Conservation (phyloP, 2,797 vertebrate genomes). For the Loriculus beryllinus region DNA sequence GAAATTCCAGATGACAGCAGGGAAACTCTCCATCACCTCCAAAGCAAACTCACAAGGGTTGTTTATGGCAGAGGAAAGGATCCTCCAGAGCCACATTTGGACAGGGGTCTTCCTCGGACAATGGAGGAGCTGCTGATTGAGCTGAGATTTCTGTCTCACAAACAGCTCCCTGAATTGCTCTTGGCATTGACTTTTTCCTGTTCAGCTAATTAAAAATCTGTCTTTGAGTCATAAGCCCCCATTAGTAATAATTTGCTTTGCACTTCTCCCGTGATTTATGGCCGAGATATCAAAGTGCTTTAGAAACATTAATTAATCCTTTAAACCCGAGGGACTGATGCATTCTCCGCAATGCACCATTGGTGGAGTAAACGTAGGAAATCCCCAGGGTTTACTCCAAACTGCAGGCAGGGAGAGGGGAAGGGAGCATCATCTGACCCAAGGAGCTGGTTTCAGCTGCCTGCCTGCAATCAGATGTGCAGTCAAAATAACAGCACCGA, state of each 20-base stretch:
- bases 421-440: background rate
- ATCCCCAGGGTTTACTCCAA: conserved; percentile 29
- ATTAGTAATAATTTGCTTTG: conserved; percentile 68
- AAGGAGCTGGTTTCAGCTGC: background rate
- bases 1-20: background rate
- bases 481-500: background rate
- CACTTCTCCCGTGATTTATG: conserved; percentile 63
- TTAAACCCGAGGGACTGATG: conserved; percentile 54
- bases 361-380: conserved; percentile 32
- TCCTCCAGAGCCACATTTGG: background rate
- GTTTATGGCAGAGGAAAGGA: background rate
- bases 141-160: conserved; percentile 4
- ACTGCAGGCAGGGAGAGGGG: background rate
- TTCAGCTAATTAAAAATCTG: conserved; percentile 68
- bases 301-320: conserved; percentile 67
- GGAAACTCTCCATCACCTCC: background rate
- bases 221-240: conserved; percentile 64
- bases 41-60: background rate
- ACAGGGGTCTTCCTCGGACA: background rate
- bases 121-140: background rate
- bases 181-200: conserved; percentile 59
- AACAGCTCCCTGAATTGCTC: conserved; percentile 53
- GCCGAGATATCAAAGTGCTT: conserved; percentile 63
- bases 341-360: conserved; percentile 17
- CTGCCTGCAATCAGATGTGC: background rate